Base-by-base conservation (phyloP, 2,888 invertebrate genomes). In the Muscina levida region DNA sequence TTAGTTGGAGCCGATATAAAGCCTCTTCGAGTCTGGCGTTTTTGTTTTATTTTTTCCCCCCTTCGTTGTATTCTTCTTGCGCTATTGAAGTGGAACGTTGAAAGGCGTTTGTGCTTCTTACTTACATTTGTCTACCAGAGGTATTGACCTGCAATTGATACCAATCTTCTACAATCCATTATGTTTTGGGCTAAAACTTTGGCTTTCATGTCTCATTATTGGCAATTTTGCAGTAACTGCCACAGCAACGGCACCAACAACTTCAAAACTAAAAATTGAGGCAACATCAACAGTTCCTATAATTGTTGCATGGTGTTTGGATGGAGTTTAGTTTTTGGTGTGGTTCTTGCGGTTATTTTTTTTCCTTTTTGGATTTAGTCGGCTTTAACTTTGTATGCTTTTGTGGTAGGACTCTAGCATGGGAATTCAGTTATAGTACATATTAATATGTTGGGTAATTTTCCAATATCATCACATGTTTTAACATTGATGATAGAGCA, bases 141-240 rank as follows among this genome's bases (percentile, higher is more conserved):
- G 83, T 86, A 87, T 88, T 88, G 88, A 88, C 88, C 88, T 85
- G 88, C 88, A 88, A 87, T 88, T 88, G 88, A 88, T 88, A 86
- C 87, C 87, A 86, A 87, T 87, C 86, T 86, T 84, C 83, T 86
- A 85, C 86, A 87, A 87, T 88, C 88, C 87, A 88, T 88, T 88
- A 88, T 85, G 84, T 85, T 81, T 68, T 75, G 80, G 87, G 87
- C 86, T 86, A 87, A 86, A 87, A 86, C 87, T 77, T 80, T 67
- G 86, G 85, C 86, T 87, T 87, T 87, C 88, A 88, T 88, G 89
- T 88, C 88, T 88, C 87, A 88, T 88, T 88, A 88, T 88, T 85
- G 86, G 86, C 86, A 88, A 88, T 88, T 88, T 88, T 83, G 83
- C 84, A 86, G 85, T 84, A 84, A 81, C 11, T 68, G 72, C 65